A percentile compares a stretch with the other conserved stretches of the same genome.
phyloP scores from a whole-genome alignment of 2,888 invertebrate genomes.

The Leptopilina syphax region DNA sequence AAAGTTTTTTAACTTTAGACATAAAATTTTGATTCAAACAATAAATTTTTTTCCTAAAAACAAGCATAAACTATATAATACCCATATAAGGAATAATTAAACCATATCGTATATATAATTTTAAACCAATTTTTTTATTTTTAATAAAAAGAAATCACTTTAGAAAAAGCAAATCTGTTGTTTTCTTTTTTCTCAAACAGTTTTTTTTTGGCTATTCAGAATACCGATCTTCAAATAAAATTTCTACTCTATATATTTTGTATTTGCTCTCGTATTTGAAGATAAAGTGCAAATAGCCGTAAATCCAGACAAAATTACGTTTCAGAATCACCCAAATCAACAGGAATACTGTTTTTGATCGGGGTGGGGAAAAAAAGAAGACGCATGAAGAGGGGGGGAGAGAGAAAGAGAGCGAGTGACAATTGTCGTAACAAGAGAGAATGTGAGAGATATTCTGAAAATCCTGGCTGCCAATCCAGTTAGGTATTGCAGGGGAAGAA shows the following conservation, averaged over 20 bases:
- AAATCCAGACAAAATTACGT: constrained; percentile 18
- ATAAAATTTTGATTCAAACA: no score
- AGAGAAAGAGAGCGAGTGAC: background rate
- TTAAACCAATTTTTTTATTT: no score
- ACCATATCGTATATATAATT: no score
- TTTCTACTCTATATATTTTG: constrained; percentile 6
- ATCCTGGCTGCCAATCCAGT: constrained; percentile 22
- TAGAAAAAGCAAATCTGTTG: no score
- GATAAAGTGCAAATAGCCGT: constrained; percentile 21
- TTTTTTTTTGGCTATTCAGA: background rate
- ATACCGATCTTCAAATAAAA: constrained; percentile 2
- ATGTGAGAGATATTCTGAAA: constrained; percentile 14
- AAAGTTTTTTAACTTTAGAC: no score
- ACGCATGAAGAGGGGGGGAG: no score
- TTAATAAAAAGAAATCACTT: background rate
- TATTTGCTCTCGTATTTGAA: constrained; percentile 12
- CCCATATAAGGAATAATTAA: no score
- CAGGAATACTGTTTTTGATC: constrained; percentile 23
- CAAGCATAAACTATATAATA: no score
- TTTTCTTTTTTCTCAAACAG: background rate
- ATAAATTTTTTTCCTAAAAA: no score
- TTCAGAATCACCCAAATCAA: constrained; percentile 19
- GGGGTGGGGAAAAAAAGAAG: background rate
- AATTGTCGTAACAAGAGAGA: constrained; percentile 26
- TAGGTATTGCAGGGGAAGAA: constrained; percentile 2